Percentiles rank a stretch among this genome's conserved stretches.
These are phyloP conservation scores for Acronicta alni DNA, from an alignment of 2,888 invertebrate species.

Conservation along the genomic window DNA sequence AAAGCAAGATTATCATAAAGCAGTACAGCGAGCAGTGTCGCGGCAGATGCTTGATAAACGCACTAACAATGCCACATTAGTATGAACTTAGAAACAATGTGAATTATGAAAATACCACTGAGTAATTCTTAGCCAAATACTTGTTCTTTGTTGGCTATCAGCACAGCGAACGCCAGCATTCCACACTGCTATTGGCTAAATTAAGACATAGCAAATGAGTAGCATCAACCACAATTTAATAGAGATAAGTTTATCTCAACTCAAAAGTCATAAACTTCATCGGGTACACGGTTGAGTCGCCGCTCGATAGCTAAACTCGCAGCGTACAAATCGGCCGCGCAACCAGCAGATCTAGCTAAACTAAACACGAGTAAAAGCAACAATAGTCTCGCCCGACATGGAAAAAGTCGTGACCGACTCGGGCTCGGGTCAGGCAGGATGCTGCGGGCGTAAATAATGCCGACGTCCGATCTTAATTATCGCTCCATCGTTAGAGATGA, in stretches of 20 bases:
- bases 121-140: constrained; percentile 46
- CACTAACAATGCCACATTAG: constrained; percentile 60
- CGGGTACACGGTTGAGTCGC: constrained; percentile 45
- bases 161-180: constrained; percentile 33
- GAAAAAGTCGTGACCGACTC: constrained; percentile 86
- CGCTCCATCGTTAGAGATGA: constrained; percentile 88
- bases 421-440: constrained; percentile 80
- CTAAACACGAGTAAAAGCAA: constrained; percentile 78
- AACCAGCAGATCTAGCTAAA: constrained; percentile 66
- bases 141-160: constrained; percentile 30
- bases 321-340: constrained; percentile 56
- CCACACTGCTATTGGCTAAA: constrained; percentile 30
- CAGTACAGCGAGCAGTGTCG: constrained; percentile 54
- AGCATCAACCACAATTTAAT: constrained; percentile 39
- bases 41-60: constrained; percentile 56
- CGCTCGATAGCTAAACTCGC: constrained; percentile 54
- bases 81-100: constrained; percentile 59
- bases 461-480: constrained; percentile 88
- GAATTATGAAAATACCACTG: constrained; percentile 55
- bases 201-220: constrained; percentile 28
- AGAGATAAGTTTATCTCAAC: constrained; percentile 54
- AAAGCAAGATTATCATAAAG: constrained; percentile 65
- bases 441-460: constrained; percentile 88
- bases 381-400: constrained; percentile 82
- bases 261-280: constrained; percentile 53